Base-by-base conservation (phyloP, 2,113 vertebrate genomes). In the Lophius piscatorius region DNA sequence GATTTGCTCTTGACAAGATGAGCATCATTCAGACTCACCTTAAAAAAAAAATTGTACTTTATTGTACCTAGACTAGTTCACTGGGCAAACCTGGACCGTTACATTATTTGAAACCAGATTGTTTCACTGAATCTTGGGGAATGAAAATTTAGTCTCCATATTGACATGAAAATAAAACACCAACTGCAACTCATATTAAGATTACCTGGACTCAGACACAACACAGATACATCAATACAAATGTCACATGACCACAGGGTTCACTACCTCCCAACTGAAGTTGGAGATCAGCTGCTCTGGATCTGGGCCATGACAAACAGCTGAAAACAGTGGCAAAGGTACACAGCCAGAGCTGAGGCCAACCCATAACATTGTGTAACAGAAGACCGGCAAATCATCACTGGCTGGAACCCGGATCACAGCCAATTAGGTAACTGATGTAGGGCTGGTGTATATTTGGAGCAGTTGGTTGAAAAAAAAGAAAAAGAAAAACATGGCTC, bases 401-500 rank as follows among this genome's bases (percentile, higher is more conserved):
- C 44, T 44, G 9, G 31, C 42, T 41, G 38, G 28, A 7, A 31
- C 35, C n/a, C n/a, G n/a, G n/a, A n/a, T n/a, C n/a, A n/a, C 26
- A 36, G 34, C 34, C 34, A 6, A 81, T 75, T 63, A 66, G 63
- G 59, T 69, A 28, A 68, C 64, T 58, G 65, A 78, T 73, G 26
- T 62, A 47, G 77, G 68, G 1, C 79, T 70, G 0, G 1, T 13
- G 29, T 73, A 77, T 73, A 79, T 83, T 70, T 80, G 57, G 78
- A 78, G 41, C 55, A 18, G 35, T 26, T n/a, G 31, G 29, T 80
- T n/a, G n/a, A n/a, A n/a, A n/a, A n/a, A n/a, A n/a, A n/a, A n/a
- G n/a, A 83, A 85, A 88, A 82, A 85, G 76, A 85, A 72, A 67
- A 29, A 29, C 0, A 22, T 1, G 7, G 24, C 73, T 71, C 50